Base-by-base conservation (phyloP, 35 echinoderm and acorn worm genomes). In the Diadema setosum region DNA sequence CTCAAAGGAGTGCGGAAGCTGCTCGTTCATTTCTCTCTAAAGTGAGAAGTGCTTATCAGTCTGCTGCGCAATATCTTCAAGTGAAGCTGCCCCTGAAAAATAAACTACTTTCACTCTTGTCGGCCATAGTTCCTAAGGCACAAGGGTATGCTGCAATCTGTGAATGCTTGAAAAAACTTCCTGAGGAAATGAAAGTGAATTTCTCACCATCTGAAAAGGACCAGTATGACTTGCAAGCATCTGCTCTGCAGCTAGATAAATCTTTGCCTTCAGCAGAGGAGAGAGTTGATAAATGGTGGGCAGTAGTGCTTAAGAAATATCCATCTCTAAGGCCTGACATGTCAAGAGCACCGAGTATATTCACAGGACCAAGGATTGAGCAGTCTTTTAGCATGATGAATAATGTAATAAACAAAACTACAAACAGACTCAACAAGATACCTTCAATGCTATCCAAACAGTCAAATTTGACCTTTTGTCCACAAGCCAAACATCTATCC, bases 311-410 rank as follows among this genome's bases (percentile, higher is more conserved):
- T 27, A 26, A 65, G 60, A 91, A 91, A 73, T 91, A 85, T 70
- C 88, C 88, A 84, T 34, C 88, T 32, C 81, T 91, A 14, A 85
- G 24, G 20, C 40, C 42, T 48, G 34, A 84, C 20, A 84, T 91
- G 39, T 20, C 41, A 12, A 43, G 32, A 39, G 81, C 65, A 12
- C 49, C 80, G 4, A 87, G 83, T 25, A 93, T 93, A 60, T 87
- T 93, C 36, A 93, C 91, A 58, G 84, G 91, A 44, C 83, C 75
- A 87, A 1, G 58, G 27, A 43, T 87, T 23, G 90, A 92, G 48
- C 83, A 87, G 69, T 42, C 61, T 7, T 92, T 87, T 42, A 65
- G 83, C 21, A 85, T 87, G 12, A 92, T 87, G 90, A 92, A 92
- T 65, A 39, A 92, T 58, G 70, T 82, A 24, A 92, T 87, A 29